Evolutionary conservation across 2,113 vertebrate species (phyloP).

Genomic region (Marcusenius ussheri): DNA sequence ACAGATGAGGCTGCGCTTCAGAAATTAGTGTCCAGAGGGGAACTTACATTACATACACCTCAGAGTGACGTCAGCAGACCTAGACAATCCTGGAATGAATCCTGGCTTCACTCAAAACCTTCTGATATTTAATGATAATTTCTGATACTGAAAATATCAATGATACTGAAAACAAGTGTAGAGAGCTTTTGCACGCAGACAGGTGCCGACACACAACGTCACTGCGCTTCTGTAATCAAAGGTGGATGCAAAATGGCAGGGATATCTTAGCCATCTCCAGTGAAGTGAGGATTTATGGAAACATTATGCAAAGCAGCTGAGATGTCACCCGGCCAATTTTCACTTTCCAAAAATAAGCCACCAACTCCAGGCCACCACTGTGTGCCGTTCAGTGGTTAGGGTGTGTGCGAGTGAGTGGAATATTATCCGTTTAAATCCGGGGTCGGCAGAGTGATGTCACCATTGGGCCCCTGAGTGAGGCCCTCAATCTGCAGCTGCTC

Average conservation of each 20-base stretch:
- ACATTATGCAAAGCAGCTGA: conserved; percentile 19
- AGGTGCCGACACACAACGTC: background rate
- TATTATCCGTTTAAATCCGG: background rate
- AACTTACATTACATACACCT: background rate
- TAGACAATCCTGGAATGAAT: background rate
- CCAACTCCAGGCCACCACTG: background rate
- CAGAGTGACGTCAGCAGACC: background rate
- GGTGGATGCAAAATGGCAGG: background rate
- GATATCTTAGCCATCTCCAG: background rate
- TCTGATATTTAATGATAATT: background rate
- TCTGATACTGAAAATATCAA: background rate
- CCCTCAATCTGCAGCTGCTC: background rate
- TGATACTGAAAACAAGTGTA: background rate
- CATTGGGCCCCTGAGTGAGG: background rate
- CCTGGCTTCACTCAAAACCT: background rate
- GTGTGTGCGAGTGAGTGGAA: background rate
- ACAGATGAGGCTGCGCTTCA: background rate
- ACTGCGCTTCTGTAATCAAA: background rate
- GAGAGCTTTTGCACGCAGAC: background rate
- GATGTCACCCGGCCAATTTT: background rate
- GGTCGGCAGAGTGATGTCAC: background rate
- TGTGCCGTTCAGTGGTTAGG: background rate
- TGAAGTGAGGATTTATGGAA: conserved; percentile 24
- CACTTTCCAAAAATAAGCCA: conserved; percentile 23
- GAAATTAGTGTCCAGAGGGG: background rate